Evolutionary conservation across 2,797 vertebrate genomes (phyloP).

Genomic region (Mionectes olivaceus): DNA sequence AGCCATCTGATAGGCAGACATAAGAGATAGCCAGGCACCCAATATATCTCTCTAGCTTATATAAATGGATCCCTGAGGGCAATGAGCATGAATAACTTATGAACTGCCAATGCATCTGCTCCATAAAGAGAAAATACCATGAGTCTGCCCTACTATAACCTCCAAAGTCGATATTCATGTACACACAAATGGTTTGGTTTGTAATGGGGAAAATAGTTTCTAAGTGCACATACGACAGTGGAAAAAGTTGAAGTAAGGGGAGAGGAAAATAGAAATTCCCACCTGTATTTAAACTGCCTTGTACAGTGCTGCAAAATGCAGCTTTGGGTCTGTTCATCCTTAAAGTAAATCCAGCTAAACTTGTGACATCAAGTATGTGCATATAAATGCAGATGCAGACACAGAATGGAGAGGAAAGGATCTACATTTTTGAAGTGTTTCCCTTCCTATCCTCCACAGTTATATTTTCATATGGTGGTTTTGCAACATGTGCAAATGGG

Average conservation of each 20-base stretch:
- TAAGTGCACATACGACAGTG: background rate
- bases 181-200: background rate
- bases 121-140: constrained; percentile 18
- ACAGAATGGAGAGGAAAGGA: background rate
- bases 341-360: background rate
- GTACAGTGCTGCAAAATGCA: background rate
- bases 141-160: background rate
- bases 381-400: background rate
- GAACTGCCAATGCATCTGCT: constrained; percentile 1
- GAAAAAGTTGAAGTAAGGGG: background rate
- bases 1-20: background rate
- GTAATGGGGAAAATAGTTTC: background rate
- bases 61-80: constrained; percentile 41
- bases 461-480: background rate
- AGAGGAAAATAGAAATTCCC: background rate
- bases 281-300: background rate
- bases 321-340: background rate
- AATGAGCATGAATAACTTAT: constrained; percentile 48
- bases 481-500: constrained; percentile 52
- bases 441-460: background rate
- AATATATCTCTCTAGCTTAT: constrained; percentile 17
- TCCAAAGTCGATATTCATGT: background rate
- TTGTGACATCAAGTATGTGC: background rate
- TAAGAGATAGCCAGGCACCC: constrained; percentile 13
- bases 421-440: background rate